These are phyloP conservation scores for Puffinus mauretanicus DNA, from an alignment of 2,113 vertebrate genomes.

Conservation along the genomic window DNA sequence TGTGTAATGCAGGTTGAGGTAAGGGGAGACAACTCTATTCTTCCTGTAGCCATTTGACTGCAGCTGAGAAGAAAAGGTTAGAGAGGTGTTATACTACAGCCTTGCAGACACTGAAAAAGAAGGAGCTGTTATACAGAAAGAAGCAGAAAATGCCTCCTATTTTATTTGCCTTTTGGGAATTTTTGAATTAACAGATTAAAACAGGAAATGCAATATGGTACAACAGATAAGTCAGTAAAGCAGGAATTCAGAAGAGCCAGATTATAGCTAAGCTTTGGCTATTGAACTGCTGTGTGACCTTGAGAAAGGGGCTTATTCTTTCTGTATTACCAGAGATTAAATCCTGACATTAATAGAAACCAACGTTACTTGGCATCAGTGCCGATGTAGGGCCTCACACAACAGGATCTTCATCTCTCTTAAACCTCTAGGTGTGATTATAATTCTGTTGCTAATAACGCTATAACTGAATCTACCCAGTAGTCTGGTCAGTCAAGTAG, in stretches of 20 bases:
- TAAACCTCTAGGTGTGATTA: not conserved
- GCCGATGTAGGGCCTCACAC: not conserved
- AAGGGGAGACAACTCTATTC: not conserved
- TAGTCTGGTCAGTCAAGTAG: not conserved
- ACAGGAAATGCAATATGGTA: not conserved
- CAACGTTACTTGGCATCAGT: not conserved
- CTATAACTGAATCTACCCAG: not conserved
- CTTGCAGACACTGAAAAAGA: not conserved
- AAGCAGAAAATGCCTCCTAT: not conserved
- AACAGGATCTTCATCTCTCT: not conserved
- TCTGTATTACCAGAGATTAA: not conserved
- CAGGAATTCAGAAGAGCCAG: not conserved
- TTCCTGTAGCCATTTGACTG: not conserved
- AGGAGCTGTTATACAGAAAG: not conserved
- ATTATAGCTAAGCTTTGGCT: not conserved
- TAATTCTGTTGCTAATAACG: not conserved
- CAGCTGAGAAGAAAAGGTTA: not conserved
- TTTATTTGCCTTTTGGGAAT: not conserved
- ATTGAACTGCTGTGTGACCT: not conserved
- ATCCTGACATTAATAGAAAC: not conserved
- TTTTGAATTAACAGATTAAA: not conserved
- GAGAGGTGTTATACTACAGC: not conserved
- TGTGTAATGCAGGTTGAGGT: not conserved
- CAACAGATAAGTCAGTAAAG: not conserved
- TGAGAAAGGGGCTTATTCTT: not conserved